Evolutionary conservation across 2,113 vertebrate genomes (phyloP).

Genomic region (Hiodon alosoides): DNA sequence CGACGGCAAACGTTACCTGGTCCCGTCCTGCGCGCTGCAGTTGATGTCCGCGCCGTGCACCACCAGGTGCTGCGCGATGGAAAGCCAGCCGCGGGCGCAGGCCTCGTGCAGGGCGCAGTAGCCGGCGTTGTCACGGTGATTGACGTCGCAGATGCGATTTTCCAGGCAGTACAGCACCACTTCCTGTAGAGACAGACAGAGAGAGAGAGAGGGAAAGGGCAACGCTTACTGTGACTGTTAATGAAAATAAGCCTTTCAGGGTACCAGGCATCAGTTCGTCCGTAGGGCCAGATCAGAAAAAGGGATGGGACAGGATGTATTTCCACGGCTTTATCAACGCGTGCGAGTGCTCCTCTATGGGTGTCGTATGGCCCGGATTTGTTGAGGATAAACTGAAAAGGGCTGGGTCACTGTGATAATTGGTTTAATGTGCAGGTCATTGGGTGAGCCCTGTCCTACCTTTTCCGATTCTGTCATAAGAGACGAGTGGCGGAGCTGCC

Average conservation of each 20-base stretch:
- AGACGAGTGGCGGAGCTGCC: conserved; percentile 16
- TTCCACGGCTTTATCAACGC: not conserved
- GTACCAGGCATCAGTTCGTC: not conserved
- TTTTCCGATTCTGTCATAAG: conserved; percentile 14
- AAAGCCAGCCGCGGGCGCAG: conserved; percentile 84
- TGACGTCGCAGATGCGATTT: conserved; percentile 83
- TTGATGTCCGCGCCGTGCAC: conserved; percentile 88
- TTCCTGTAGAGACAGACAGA: conserved; percentile 63
- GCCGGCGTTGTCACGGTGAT: conserved; percentile 88
- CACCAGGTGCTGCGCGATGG: conserved; percentile 83
- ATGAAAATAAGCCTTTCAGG: not conserved
- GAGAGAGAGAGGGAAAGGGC: not conserved
- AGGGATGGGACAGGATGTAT: not conserved
- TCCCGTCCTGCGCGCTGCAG: conserved; percentile 94
- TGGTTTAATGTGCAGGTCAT: conserved; percentile 16
- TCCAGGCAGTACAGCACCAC: conserved; percentile 90
- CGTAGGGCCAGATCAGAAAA: not conserved
- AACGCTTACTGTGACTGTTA: not conserved
- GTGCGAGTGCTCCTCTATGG: not conserved
- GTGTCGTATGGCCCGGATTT: not conserved
- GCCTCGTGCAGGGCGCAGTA: conserved; percentile 91
- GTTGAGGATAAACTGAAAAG: not conserved
- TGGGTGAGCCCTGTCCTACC: not conserved
- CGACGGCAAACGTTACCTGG: conserved; percentile 62
- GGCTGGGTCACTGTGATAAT: not conserved